Evolutionary conservation across 2,113 vertebrate species (phyloP), one percentile per base, ranked within the genome.

Genomic region (Macrotis lagotis): DNA sequence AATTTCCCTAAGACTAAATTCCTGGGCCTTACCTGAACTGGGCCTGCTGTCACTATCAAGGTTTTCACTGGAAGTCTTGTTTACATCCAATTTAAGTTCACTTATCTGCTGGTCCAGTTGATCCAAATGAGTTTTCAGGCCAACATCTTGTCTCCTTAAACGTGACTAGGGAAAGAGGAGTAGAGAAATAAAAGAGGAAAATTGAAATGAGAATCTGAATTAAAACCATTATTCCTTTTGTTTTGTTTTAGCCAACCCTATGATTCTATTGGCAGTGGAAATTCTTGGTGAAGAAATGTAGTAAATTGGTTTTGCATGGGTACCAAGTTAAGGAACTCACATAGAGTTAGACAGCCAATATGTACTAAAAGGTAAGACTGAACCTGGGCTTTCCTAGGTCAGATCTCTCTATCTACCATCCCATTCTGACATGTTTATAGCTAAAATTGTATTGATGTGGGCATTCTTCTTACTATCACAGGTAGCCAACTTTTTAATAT

Each of bases 1-100:
- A n/a, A 19, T 74, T 83, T 44, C n/a, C 66, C n/a, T 19, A 44
- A 44, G 66, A 24, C 16, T 44, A 83, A 37, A 44, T 83, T 83
- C 66, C 66, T 83, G n/a, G 0, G 89, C 51, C 55, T 97, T 97
- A 99, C 99, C 99, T 98, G 99, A 99, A 98, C 99, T 99, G 94
- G 99, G 99, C 47, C 99, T 98, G 98, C 99, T 99, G 98, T 99
- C 99, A 3, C 98, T 99, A 94, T 99, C 99, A 55, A 98, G 97
- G 92, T 98, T 99, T 96, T 99, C 99, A 2, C 97, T 97, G 90
- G 99, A 98, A 6, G 98, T 98, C 51, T 99, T 99, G 97, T 96
- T 98, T 89, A 99, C 98, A 0, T 99, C 99, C 97, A 99, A 97
- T 95, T 99, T 99, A 90, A 99, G 98, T 96, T 99, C 99, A 7